Percentiles rank a stretch among this genome's conserved stretches.
Conservation (phyloP, 2,113 vertebrate species). For the Bubo bubo region DNA sequence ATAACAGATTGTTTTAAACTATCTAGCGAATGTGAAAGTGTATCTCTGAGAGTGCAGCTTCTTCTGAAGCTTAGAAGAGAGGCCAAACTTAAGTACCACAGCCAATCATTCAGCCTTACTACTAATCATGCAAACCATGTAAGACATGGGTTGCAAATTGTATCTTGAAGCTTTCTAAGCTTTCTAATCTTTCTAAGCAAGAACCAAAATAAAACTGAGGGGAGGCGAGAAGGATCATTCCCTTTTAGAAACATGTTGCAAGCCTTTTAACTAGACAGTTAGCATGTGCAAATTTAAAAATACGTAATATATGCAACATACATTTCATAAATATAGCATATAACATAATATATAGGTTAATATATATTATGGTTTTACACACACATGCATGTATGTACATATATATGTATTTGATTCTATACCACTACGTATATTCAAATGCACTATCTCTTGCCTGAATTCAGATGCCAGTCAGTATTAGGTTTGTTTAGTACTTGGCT, state of each 20-base stretch:
- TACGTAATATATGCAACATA: not conserved
- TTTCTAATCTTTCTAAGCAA: not conserved
- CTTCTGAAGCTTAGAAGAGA: not conserved
- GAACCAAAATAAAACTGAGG: not conserved
- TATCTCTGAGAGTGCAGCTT: not conserved
- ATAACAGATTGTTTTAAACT: not conserved
- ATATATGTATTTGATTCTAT: not conserved
- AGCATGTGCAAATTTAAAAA: not conserved
- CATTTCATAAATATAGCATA: not conserved
- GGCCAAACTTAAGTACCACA: not conserved
- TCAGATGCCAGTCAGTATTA: not conserved
- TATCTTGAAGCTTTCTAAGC: not conserved
- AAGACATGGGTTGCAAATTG: not conserved
- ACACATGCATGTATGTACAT: too few relatives aligned
- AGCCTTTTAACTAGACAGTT: not conserved
- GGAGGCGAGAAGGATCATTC: not conserved
- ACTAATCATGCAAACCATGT: not conserved
- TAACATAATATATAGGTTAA: not conserved
- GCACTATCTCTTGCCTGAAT: not conserved
- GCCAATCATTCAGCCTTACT: not conserved
- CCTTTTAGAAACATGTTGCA: not conserved
- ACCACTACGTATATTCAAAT: not conserved
- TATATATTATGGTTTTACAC: not conserved
- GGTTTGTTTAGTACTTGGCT: slow-evolving; percentile 4
- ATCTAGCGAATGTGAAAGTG: not conserved